Evolutionary conservation across 2,888 invertebrate genomes (phyloP).

Genomic region (Drosophila ustulata): DNA sequence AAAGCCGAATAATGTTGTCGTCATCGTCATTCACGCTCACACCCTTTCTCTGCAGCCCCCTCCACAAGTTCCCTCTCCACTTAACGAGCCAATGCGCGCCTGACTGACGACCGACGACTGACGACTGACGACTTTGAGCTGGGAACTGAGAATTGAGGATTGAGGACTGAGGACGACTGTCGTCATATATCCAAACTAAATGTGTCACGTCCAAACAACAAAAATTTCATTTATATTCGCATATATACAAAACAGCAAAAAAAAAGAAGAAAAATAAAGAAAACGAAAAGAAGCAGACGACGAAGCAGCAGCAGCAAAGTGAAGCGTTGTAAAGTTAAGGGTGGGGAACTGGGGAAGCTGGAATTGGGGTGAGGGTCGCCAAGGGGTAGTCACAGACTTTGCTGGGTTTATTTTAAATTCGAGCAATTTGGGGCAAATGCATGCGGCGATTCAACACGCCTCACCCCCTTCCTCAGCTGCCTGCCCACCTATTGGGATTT

Average conservation of each 20-base stretch:
- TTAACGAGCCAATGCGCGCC: slow-evolving; percentile 71
- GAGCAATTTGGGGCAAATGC: slow-evolving; percentile 69
- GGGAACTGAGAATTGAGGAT: slow-evolving; percentile 3
- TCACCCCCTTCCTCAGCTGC: background rate
- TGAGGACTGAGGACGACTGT: slow-evolving; percentile 55
- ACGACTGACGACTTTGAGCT: slow-evolving; percentile 3
- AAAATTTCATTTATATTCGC: slow-evolving; percentile 82
- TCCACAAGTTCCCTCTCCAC: slow-evolving; percentile 1
- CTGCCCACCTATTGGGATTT: slow-evolving; percentile 34
- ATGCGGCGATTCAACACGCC: slow-evolving; percentile 45
- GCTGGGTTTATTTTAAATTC: slow-evolving; percentile 70
- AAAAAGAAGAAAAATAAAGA: slow-evolving; percentile 14
- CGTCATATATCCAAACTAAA: slow-evolving; percentile 79
- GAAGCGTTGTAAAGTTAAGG: slow-evolving; percentile 53
- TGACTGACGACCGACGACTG: slow-evolving; percentile 58
- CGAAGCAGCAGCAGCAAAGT: background rate
- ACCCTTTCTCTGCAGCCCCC: background rate
- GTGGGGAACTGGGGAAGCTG: slow-evolving; percentile 1
- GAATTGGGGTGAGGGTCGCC: background rate
- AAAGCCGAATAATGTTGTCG: slow-evolving; percentile 39
- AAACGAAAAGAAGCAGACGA: slow-evolving; percentile 11
- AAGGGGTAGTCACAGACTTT: slow-evolving; percentile 4
- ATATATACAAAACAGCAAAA: slow-evolving; percentile 46
- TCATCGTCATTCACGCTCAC: slow-evolving; percentile 36
- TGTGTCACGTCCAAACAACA: slow-evolving; percentile 81